These are phyloP conservation scores for Cervus canadensis DNA, from an alignment of 2,113 vertebrate genomes.

Conservation along the genomic window DNA sequence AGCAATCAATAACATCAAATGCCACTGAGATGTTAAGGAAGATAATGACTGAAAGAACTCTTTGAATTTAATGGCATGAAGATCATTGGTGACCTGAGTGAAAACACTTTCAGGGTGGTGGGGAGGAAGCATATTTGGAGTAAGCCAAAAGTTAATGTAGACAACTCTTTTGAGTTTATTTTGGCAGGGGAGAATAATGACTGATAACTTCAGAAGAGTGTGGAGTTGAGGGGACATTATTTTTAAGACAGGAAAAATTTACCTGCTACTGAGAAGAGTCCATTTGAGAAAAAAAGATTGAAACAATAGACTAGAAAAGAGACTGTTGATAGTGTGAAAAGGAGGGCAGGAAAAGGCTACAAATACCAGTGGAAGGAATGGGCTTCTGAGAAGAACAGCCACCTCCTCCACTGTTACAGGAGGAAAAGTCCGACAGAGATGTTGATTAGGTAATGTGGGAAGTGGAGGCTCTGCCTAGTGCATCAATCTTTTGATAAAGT, in stretches of 20 bases:
- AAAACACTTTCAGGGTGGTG: conserved; percentile 26
- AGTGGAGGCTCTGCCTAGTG: neutral
- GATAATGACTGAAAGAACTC: neutral
- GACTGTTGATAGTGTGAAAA: neutral
- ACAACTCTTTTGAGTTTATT: neutral
- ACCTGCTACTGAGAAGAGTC: neutral
- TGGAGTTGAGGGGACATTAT: neutral
- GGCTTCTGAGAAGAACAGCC: neutral
- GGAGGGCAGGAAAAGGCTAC: neutral
- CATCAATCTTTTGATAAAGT: neutral
- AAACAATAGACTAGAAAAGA: neutral
- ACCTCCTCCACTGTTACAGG: neutral
- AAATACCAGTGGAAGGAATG: neutral
- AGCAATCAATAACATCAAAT: neutral
- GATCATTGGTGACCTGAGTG: neutral
- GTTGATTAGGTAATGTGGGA: neutral
- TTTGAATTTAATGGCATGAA: conserved; percentile 19
- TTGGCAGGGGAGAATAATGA: neutral
- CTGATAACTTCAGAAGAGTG: neutral
- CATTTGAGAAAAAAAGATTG: neutral
- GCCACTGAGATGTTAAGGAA: neutral
- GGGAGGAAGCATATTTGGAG: neutral
- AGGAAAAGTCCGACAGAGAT: neutral
- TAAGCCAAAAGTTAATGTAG: neutral
- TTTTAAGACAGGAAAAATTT: conserved; percentile 34